These are phyloP conservation scores for Ptychadena robeensis DNA, from an alignment of 2,797 vertebrate genomes.

Conservation along the genomic window DNA sequence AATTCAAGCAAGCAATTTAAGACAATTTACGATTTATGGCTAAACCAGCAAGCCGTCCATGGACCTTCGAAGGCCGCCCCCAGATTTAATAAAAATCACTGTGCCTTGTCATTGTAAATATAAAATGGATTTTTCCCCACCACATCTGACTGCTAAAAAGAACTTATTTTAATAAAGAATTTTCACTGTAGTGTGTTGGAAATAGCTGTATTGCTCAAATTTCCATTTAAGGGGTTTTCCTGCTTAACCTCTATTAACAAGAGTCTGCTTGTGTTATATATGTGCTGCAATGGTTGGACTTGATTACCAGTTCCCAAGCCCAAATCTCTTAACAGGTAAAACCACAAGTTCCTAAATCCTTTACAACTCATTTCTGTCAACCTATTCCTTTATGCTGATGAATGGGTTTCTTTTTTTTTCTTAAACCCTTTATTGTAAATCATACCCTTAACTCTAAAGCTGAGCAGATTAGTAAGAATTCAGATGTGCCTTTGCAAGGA, in stretches of 20 bases:
- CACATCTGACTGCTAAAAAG: background rate
- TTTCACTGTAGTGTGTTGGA: background rate
- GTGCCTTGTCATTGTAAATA: background rate
- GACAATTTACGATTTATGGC: background rate
- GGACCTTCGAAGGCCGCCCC: background rate
- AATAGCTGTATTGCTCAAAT: background rate
- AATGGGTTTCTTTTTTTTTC: background rate
- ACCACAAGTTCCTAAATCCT: background rate
- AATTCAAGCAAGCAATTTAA: background rate
- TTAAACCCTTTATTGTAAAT: background rate
- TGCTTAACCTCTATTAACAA: constrained; percentile 1
- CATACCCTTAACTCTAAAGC: background rate
- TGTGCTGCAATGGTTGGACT: background rate
- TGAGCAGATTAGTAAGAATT: background rate
- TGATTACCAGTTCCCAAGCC: constrained; percentile 1
- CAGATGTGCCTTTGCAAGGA: background rate
- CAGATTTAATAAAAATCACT: background rate
- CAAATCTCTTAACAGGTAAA: constrained; percentile 8
- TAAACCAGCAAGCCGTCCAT: too few species aligned
- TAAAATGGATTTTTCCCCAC: background rate
- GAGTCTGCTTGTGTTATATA: background rate
- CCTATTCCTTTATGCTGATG: background rate
- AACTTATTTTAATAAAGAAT: background rate
- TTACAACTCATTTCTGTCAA: background rate
- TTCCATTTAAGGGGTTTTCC: constrained; percentile 22